These are phyloP conservation scores for Leptestheria dahalacensis DNA, from an alignment of 1,140 invertebrate genomes.

Conservation along the genomic window DNA sequence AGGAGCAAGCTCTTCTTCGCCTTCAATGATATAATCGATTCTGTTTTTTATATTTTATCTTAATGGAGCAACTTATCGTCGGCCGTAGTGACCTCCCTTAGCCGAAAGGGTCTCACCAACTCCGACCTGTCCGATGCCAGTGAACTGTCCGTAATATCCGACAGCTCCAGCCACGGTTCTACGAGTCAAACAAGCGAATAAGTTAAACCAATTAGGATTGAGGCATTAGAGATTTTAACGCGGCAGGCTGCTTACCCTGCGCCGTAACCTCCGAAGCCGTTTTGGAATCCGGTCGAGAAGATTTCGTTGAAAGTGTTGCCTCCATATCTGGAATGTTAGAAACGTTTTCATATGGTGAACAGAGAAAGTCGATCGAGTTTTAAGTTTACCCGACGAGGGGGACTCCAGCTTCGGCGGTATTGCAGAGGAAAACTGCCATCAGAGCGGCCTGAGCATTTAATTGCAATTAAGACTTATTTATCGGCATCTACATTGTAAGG, in stretches of 20 bases:
- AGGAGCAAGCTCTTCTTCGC: too few species aligned
- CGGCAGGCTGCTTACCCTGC: background rate
- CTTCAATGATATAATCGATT: background rate
- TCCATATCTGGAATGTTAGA: background rate
- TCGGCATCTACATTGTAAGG: too few species aligned
- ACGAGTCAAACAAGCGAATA: too few species aligned
- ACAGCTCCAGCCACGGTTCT: slow-evolving; percentile 7
- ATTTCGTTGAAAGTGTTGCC: slow-evolving; percentile 10
- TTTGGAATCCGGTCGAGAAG: slow-evolving; percentile 8
- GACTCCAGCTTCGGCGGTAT: background rate
- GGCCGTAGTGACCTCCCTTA: background rate
- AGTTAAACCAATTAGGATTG: too few species aligned
- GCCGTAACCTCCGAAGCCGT: slow-evolving; percentile 3
- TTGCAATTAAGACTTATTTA: background rate
- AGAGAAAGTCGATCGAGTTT: too few species aligned
- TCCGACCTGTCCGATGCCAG: slow-evolving; percentile 4
- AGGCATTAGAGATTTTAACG: too few species aligned
- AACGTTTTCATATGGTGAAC: too few species aligned
- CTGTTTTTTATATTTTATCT: background rate
- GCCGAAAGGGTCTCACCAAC: background rate
- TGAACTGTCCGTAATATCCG: slow-evolving; percentile 3
- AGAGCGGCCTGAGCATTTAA: background rate
- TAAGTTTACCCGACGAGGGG: background rate
- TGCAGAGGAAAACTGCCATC: background rate
- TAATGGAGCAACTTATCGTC: background rate